These are phyloP conservation scores for Nautilus pompilius DNA, from an alignment of 1,140 invertebrate species.

Conservation along the genomic window DNA sequence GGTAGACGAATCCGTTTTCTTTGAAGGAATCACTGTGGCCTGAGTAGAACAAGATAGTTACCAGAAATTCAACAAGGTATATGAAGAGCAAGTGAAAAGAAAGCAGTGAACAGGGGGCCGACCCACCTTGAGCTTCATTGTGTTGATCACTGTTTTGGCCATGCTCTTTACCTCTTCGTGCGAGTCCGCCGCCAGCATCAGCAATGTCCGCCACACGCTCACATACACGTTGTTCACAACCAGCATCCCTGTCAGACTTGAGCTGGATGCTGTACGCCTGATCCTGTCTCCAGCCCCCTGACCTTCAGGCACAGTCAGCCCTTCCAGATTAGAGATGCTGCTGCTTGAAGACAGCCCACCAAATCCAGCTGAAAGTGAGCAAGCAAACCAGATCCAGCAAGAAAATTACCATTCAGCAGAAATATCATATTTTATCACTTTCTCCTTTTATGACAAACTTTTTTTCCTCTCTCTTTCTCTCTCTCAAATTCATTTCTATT, in stretches of 20 bases:
- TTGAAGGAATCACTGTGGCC: background rate
- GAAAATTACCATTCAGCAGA: no score
- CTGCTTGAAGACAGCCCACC: background rate
- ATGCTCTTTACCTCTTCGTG: slow-evolving; percentile 74
- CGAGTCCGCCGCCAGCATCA: slow-evolving; percentile 76
- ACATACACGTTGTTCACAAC: slow-evolving; percentile 66
- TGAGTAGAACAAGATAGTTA: background rate
- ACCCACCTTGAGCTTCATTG: slow-evolving; percentile 73
- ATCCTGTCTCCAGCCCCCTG: slow-evolving; percentile 12
- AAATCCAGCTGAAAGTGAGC: no score
- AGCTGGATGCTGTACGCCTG: slow-evolving; percentile 36
- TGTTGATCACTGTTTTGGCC: slow-evolving; percentile 72
- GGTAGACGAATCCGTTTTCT: background rate
- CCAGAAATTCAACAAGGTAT: background rate
- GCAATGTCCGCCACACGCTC: slow-evolving; percentile 80
- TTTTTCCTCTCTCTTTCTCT: no score
- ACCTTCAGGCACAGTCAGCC: background rate
- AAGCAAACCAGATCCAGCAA: no score
- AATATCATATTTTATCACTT: no score
- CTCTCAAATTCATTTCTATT: no score
- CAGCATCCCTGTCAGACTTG: slow-evolving; percentile 17
- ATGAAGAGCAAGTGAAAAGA: background rate
- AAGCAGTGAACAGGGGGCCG: no score
- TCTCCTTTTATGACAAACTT: no score
- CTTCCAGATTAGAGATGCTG: slow-evolving; percentile 1